These are phyloP conservation scores for Hyles euphorbiae DNA, from an alignment of 1,140 invertebrate species.

Conservation along the genomic window DNA sequence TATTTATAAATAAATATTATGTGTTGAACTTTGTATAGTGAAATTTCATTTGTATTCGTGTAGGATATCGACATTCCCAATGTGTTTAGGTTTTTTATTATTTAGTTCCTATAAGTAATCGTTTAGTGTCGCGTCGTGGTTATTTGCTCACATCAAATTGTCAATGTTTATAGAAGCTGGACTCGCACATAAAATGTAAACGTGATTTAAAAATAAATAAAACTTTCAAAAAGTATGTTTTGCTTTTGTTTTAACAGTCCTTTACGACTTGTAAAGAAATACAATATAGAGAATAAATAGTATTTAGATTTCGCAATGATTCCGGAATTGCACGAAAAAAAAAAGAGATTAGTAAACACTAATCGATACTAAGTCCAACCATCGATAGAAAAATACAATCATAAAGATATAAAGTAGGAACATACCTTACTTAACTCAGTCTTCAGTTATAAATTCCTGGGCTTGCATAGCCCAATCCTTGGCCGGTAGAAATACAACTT, in stretches of 20 bases:
- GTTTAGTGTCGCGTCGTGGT: constrained; percentile 24
- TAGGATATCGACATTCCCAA: constrained; percentile 61
- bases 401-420: not conserved
- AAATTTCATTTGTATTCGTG: constrained; percentile 2
- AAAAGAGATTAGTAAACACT: too few species aligned
- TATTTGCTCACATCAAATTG: constrained; percentile 13
- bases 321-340: too few species aligned
- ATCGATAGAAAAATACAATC: too few species aligned
- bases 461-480: constrained; percentile 34
- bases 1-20: constrained; percentile 3
- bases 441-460: constrained; percentile 13
- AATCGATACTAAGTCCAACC: too few species aligned
- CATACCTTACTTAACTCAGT: not conserved
- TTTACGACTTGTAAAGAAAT: not conserved
- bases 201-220: constrained; percentile 22
- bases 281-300: too few species aligned
- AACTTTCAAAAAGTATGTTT: constrained; percentile 4
- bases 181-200: constrained; percentile 23
- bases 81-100: constrained; percentile 34
- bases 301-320: too few species aligned
- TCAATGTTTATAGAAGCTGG: constrained; percentile 19
- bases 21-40: constrained; percentile 12
- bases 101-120: constrained; percentile 45
- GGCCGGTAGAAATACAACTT: constrained; percentile 35
- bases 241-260: constrained; percentile 5